Evolutionary conservation across 2,888 invertebrate species (phyloP).

Genomic region (Habrosyne pyritoides): DNA sequence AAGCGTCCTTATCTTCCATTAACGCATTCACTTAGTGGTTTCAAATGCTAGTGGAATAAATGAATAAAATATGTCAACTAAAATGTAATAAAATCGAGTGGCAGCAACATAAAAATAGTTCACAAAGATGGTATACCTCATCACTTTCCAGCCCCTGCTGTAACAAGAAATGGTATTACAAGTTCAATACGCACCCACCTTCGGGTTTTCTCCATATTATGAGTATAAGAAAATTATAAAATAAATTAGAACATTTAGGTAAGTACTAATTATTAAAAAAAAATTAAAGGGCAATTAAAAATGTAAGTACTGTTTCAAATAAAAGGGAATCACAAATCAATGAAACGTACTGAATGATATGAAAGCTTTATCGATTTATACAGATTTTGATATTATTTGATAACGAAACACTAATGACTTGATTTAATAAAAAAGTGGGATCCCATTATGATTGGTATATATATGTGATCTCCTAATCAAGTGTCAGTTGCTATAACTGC

Average conservation of each 20-base stretch:
- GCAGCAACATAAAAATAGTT: constrained; percentile 83
- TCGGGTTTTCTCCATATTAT: constrained; percentile 70
- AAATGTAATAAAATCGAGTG: constrained; percentile 79
- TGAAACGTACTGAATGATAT: constrained; percentile 51
- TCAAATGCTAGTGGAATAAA: constrained; percentile 79
- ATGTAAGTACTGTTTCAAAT: constrained; percentile 9
- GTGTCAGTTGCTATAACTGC: constrained; percentile 68
- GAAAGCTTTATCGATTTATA: constrained; percentile 37
- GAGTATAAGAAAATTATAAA: constrained; percentile 50
- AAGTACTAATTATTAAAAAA: constrained; percentile 23
- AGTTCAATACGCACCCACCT: constrained; percentile 84
- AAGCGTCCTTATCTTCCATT: constrained; percentile 82
- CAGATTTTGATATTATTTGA: constrained; percentile 36
- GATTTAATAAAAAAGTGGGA: constrained; percentile 45
- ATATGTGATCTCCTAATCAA: constrained; percentile 53
- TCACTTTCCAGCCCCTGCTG: constrained; percentile 97
- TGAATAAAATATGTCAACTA: constrained; percentile 78
- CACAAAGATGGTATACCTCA: constrained; percentile 89
- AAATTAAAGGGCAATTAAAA: constrained; percentile 16
- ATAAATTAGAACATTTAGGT: constrained; percentile 42
- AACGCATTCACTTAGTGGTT: constrained; percentile 76
- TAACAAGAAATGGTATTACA: constrained; percentile 86
- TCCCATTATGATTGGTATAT: constrained; percentile 57
- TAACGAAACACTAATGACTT: constrained; percentile 44
- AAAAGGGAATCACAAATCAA: constrained; percentile 49